Base-by-base conservation (phyloP, 2,113 vertebrate species). In the Apodemus speciosus region DNA sequence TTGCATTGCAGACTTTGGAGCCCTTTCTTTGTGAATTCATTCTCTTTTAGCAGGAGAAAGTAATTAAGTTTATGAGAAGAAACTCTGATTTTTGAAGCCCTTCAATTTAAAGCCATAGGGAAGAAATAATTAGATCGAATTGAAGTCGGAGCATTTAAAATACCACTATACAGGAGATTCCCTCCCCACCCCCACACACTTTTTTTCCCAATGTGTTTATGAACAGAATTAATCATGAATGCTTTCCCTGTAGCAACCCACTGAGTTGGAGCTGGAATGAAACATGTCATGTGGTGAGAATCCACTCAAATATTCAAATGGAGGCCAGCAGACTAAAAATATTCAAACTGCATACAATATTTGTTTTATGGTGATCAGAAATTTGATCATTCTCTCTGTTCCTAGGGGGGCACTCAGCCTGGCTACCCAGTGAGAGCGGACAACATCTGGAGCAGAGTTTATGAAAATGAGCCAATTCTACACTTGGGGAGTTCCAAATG, bases 41-140 rank as follows among this genome's bases (percentile, higher is more conserved):
- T 85, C 43, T 91, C 46, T 68, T 87, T 69, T 81, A 56, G 53
- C 38, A 83, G 30, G 51, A 66, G 40, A 87, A 88, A 93, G 40
- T 85, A 93, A 95, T 96, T 96, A 89, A 40, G 16, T 89, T 95
- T 87, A 89, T 84, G 40, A 89, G 96, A 18, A 92, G 53, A 81
- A 86, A 64, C 58, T 92, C 71, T 91, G 79, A 86, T 90, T 95
- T 64, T 94, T 87, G 75, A 95, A 92, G 84, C 32, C 64, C 49
- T 95, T 95, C 94, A 85, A 86, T 91, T 91, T 89, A 94, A 94
- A 97, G 71, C 94, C 75, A 58, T 49, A 25, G 92, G 91, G 85
- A 96, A 76, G 72, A 95, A 96, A 95, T 93, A 93, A 97, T 97
- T 91, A 95, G 91, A 87, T 89, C 58, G 92, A 95, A 92, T 71